phyloP scores from a whole-genome alignment of 2,113 vertebrate species.

The Platichthys stellatus region DNA sequence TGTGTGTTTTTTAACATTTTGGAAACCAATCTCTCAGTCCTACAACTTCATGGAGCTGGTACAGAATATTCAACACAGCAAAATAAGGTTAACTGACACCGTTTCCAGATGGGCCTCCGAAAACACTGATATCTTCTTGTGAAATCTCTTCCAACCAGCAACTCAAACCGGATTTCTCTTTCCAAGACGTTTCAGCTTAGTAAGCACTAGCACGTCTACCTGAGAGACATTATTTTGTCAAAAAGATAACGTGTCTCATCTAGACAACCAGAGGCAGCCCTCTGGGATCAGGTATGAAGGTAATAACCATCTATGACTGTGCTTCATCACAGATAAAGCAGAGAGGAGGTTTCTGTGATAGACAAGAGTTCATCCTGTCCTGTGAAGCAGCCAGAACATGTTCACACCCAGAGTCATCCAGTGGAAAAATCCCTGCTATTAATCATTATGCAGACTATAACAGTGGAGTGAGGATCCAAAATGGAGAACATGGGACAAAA shows the following conservation, averaged over 20 bases:
- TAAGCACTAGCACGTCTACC: conserved; percentile 14
- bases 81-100: not conserved
- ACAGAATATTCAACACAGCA: not conserved
- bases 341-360: conserved; percentile 19
- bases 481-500: conserved; percentile 31
- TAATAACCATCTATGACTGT: not conserved
- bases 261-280: not conserved
- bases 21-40: not conserved
- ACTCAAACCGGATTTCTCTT: not conserved
- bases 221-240: not conserved
- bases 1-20: conserved; percentile 4
- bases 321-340: conserved; percentile 21
- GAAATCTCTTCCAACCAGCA: conserved; percentile 8
- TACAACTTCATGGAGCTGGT: not conserved
- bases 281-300: conserved; percentile 1
- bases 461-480: not conserved
- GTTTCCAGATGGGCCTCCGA: not conserved
- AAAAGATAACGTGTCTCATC: not conserved
- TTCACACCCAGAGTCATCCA: conserved; percentile 53
- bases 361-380: conserved; percentile 46
- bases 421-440: conserved; percentile 63
- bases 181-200: not conserved
- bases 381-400: conserved; percentile 54
- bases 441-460: conserved; percentile 44
- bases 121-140: conserved; percentile 10